These are phyloP conservation scores for Opisthocomus hoazin DNA, from an alignment of 2,113 vertebrate genomes.

Conservation along the genomic window DNA sequence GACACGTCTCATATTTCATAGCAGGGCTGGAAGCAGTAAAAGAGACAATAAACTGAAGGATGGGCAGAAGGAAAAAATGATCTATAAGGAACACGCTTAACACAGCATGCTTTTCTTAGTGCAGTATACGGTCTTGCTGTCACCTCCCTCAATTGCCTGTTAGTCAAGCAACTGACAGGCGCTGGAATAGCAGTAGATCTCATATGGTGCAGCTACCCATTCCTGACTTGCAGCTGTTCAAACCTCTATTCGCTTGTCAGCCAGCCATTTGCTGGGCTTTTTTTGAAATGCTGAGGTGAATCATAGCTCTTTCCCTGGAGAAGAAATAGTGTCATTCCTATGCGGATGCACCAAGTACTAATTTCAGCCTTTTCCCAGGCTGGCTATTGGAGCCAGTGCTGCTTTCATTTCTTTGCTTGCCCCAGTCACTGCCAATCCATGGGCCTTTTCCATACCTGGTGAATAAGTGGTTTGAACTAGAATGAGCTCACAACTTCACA, in stretches of 20 bases:
- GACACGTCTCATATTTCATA: not conserved
- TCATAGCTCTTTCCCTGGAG: constrained; percentile 37
- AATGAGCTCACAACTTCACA: not conserved
- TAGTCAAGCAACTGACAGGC: not conserved
- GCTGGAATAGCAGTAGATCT: not conserved
- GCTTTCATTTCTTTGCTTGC: not conserved
- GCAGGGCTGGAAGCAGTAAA: not conserved
- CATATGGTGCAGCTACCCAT: not conserved
- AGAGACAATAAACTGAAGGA: not conserved
- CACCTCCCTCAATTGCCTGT: not conserved
- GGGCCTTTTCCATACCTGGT: not conserved
- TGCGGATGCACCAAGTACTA: constrained; percentile 24
- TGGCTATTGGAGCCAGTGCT: not conserved
- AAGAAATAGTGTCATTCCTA: not conserved
- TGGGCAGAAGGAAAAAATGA: not conserved
- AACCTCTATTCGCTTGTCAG: not conserved
- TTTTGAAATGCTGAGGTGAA: constrained; percentile 5
- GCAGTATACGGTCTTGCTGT: not conserved
- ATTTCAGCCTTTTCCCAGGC: not conserved
- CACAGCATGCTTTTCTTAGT: not conserved
- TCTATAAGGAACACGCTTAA: not conserved
- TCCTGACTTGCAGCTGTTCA: not conserved
- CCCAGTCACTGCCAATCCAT: not conserved
- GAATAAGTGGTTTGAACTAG: not conserved
- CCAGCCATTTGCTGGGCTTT: not conserved